A percentile compares a stretch with the other conserved stretches of the same genome.
Evolutionary conservation across 1,140 invertebrate genomes (phyloP).

Genomic region (Tetraneura akinire): DNA sequence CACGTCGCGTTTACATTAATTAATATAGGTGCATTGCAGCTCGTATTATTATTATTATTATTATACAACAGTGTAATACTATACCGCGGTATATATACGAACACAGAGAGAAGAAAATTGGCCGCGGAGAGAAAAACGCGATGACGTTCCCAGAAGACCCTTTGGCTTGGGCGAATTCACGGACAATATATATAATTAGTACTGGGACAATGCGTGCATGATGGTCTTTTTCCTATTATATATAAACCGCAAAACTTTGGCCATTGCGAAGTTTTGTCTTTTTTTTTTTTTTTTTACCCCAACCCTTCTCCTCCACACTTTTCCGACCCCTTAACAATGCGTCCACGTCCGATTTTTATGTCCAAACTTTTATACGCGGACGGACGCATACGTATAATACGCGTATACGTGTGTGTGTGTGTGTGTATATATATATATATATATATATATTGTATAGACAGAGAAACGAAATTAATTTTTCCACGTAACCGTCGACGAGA

Average conservation of each 20-base stretch:
- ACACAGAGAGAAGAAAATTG: no score
- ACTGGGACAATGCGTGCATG: background rate
- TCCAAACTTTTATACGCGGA: conserved; percentile 28
- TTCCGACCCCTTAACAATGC: no score
- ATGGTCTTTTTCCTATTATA: background rate
- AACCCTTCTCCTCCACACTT: background rate
- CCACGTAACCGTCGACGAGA: background rate
- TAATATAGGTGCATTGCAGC: no score
- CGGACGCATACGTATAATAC: no score
- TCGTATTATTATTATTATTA: no score
- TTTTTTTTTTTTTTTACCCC: no score
- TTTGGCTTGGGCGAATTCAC: background rate
- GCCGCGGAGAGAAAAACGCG: background rate
- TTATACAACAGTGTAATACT: no score
- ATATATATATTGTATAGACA: background rate
- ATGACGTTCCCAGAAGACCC: conserved; percentile 20
- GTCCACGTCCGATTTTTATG: conserved; percentile 1
- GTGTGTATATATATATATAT: background rate
- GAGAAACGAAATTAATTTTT: conserved; percentile 48
- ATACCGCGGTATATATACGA: no score
- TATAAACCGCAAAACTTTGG: conserved; percentile 27
- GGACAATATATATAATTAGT: conserved; percentile 27
- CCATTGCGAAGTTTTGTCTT: conserved; percentile 17
- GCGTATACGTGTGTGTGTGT: no score
- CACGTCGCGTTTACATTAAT: no score